A percentile compares a stretch with the other conserved stretches of the same genome.
phyloP scores from a whole-genome alignment of 2,113 vertebrate genomes.

The Coptodon rendalli region DNA sequence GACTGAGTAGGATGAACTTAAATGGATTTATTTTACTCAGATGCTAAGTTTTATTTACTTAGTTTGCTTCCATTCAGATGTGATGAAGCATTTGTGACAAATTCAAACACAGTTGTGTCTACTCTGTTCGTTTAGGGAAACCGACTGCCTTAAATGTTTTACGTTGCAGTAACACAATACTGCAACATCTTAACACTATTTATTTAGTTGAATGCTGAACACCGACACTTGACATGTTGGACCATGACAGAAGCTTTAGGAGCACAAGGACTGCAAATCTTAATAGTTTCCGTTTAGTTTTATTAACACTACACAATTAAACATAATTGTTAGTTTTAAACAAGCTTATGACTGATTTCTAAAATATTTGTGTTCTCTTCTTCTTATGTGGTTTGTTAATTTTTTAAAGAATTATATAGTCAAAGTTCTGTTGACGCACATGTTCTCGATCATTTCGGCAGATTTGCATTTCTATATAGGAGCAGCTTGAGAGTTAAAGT shows the following conservation, averaged over 20 bases:
- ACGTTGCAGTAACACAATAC: neutral
- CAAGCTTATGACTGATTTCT: neutral
- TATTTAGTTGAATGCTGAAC: neutral
- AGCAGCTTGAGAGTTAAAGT: constrained; percentile 4
- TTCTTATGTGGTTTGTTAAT: neutral
- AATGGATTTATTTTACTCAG: neutral
- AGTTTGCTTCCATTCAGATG: neutral
- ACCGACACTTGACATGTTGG: neutral
- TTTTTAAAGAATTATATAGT: neutral
- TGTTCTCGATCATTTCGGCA: neutral
- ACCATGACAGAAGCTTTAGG: neutral
- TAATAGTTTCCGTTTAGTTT: fast-evolving
- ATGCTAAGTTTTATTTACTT: neutral
- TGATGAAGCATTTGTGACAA: neutral
- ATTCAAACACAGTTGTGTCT: neutral
- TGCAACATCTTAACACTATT: neutral
- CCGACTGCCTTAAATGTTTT: neutral
- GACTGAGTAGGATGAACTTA: neutral
- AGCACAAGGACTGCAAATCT: neutral
- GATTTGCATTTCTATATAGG: neutral
- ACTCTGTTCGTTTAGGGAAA: neutral
- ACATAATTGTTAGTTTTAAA: neutral
- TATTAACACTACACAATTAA: neutral
- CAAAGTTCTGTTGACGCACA: fast-evolving
- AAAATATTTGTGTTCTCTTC: fast-evolving